Conservation (phyloP, 2,888 invertebrate species). For the Coelopa pilipes region DNA sequence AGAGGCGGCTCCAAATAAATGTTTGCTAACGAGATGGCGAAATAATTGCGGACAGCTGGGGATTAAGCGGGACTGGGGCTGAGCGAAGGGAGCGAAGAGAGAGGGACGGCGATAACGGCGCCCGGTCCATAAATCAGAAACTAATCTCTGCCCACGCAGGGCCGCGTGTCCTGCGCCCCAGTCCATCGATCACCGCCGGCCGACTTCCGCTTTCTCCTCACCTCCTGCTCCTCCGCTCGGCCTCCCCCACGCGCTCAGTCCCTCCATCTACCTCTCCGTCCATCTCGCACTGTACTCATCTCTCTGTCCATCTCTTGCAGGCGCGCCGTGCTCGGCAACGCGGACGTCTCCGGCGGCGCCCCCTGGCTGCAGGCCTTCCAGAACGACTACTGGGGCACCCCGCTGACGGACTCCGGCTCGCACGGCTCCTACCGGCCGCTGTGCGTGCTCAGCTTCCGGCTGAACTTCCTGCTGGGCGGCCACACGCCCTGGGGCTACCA, state of each 20-base stretch:
- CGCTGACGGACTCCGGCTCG: constrained; percentile 89
- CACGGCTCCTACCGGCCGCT: constrained; percentile 97
- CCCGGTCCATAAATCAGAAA: too few relatives aligned
- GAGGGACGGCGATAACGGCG: too few relatives aligned
- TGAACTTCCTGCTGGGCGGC: constrained; percentile 83
- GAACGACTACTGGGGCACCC: constrained; percentile 99
- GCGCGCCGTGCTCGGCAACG: constrained; percentile 94
- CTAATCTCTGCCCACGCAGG: not conserved
- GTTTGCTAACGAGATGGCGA: not conserved
- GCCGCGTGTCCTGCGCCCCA: not conserved
- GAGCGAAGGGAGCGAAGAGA: too few relatives aligned
- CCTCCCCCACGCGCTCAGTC: too few relatives aligned
- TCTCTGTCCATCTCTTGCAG: constrained; percentile 70
- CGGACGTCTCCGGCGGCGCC: constrained; percentile 87
- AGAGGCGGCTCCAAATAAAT: constrained; percentile 4
- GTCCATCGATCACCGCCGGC: not conserved
- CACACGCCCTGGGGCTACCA: constrained; percentile 87
- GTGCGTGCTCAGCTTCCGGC: constrained; percentile 87
- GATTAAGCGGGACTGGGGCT: not conserved
- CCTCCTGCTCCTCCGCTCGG: not conserved
- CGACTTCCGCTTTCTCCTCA: not conserved
- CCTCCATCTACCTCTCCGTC: too few relatives aligned
- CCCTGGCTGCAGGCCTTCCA: constrained; percentile 84
- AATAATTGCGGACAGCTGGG: constrained; percentile 11
- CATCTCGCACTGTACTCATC: not conserved